Conservation (phyloP, 2,797 vertebrate species). For the Hypotaenidia okinawae region DNA sequence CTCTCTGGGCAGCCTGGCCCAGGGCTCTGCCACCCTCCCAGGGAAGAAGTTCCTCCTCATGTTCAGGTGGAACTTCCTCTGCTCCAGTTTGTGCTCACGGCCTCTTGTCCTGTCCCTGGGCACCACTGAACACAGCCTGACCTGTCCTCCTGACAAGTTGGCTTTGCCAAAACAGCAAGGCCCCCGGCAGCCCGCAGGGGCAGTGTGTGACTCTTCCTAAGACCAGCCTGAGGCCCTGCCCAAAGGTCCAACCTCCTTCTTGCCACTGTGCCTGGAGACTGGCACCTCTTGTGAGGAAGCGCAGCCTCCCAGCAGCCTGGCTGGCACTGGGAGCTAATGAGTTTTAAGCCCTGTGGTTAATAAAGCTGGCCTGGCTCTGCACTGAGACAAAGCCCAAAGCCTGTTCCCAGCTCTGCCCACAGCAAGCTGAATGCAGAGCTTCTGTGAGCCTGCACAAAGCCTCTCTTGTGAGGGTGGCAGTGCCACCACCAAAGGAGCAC, state of each 20-base stretch:
- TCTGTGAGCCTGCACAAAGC: constrained; percentile 11
- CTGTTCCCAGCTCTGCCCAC: constrained; percentile 8
- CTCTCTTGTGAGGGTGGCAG: constrained; percentile 8
- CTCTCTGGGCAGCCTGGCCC: too few relatives aligned
- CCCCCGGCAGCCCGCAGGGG: not conserved
- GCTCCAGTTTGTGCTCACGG: too few relatives aligned
- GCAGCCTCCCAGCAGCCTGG: not conserved
- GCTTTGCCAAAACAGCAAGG: too few relatives aligned
- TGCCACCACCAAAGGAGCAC: not conserved
- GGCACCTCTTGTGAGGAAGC: not conserved
- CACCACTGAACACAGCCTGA: too few relatives aligned
- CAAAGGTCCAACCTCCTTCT: not conserved
- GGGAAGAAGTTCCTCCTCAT: too few relatives aligned
- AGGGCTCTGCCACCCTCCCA: too few relatives aligned
- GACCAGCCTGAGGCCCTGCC: not conserved
- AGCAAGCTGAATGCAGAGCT: not conserved
- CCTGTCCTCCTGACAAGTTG: too few relatives aligned
- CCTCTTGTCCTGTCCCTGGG: too few relatives aligned
- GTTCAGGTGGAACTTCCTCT: too few relatives aligned
- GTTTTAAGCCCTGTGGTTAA: not conserved
- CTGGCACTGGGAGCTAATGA: not conserved
- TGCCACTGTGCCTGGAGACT: not conserved
- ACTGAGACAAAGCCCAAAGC: not conserved
- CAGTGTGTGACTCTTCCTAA: not conserved
- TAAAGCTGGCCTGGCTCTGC: not conserved